Base-by-base conservation (phyloP, 2,797 vertebrate species). In the Petrocephalus sullivani region DNA sequence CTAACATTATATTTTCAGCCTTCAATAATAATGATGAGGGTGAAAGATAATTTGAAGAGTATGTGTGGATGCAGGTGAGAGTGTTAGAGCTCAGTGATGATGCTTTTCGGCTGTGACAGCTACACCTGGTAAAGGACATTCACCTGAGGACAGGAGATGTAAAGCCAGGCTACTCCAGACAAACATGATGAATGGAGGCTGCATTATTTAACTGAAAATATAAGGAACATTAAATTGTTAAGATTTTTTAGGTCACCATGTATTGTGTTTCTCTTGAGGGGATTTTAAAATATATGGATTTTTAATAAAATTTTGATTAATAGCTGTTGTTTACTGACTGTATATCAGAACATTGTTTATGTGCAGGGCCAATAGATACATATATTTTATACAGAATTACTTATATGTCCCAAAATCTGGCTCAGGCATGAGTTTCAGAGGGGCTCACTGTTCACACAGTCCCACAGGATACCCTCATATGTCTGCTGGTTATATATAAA, bases 1-100 rank as follows among this genome's bases (percentile, higher is more conserved):
- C 56, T 54, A 28, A 19, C 83, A 85, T 54, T 85, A 85, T 85
- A 56, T 85, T 58, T 85, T 85, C 51, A 85, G 83, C 21, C 83
- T 56, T 56, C 28, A 57, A 58, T 56, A 58, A 28, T 85, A 85
- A 85, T 54, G 21, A 51, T 21, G 51, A 83, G 10, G 49, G 51
- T 53, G 19, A 83, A 53, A 83, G 49, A 33, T 83, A 49, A 53
- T 53, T 21, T 83, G 46, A 53, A 83, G n/a, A 23, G 19, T 83
- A 53, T 83, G 8, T 33, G 53, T 33, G 28, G 28, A 28, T 57
- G 83, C 83, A 37, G 83, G 54, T 85, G 53, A 57, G 54, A 54
- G 14, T 56, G 54, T 16, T 37, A 85, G 21, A 85, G 51, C 83
- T 57, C 83, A 8, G 16, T 57, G 16, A 54, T 85, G 83, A 85